phyloP scores from a whole-genome alignment of 1,140 invertebrate genomes.

The Agrypnia vestita region DNA sequence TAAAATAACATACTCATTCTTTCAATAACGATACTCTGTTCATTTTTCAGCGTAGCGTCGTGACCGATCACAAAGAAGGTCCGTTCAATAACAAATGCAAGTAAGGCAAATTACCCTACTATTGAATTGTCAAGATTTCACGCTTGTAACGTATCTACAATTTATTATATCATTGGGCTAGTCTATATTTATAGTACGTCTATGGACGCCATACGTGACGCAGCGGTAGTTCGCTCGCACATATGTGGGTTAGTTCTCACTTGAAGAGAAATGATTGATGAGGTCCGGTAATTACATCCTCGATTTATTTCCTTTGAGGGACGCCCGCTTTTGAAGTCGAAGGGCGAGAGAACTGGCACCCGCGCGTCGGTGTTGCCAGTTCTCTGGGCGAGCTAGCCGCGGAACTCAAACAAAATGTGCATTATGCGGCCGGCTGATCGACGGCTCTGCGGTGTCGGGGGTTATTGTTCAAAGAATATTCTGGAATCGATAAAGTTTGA shows the following conservation, averaged over 20 bases:
- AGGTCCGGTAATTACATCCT: slow-evolving; percentile 28
- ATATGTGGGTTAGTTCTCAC: no score
- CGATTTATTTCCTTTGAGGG: not conserved
- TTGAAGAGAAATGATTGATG: slow-evolving; percentile 13
- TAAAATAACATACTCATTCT: no score
- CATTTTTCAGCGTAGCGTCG: no score
- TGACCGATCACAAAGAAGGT: no score
- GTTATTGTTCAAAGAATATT: slow-evolving; percentile 22
- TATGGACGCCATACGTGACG: not conserved
- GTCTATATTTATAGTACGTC: no score
- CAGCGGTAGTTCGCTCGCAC: not conserved
- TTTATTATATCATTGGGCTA: no score
- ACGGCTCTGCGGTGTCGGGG: slow-evolving; percentile 1
- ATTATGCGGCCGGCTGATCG: slow-evolving; percentile 23
- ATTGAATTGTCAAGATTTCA: no score
- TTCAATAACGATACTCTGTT: no score
- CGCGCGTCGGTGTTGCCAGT: no score
- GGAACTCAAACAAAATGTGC: slow-evolving; percentile 30
- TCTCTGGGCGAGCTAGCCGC: not conserved
- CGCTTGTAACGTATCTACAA: no score
- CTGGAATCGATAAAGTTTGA: not conserved
- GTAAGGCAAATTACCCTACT: no score
- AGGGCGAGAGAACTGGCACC: slow-evolving; percentile 7
- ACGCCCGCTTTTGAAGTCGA: slow-evolving; percentile 1
- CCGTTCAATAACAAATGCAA: no score